Percentiles rank a stretch among this genome's conserved stretches.
Conservation (phyloP, 2,888 invertebrate genomes). For the Drosophila subquinaria region DNA sequence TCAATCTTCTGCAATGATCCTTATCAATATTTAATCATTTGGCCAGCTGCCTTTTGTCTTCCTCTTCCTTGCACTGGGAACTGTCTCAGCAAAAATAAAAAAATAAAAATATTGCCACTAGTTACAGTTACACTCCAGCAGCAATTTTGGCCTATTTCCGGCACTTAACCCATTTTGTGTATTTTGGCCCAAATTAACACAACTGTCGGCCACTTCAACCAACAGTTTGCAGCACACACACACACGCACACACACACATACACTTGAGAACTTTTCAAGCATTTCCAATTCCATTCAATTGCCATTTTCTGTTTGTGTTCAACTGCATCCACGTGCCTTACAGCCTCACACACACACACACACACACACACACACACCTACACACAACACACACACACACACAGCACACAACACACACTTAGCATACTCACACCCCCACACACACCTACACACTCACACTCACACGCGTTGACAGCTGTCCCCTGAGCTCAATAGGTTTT, state of each 20-base stretch:
- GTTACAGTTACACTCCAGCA: constrained; percentile 10
- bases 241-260: constrained; percentile 1
- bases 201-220: constrained; percentile 52
- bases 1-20: constrained; percentile 31
- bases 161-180: constrained; percentile 68
- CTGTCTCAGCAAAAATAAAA: not conserved
- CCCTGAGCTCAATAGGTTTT: constrained; percentile 26
- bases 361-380: constrained; percentile 16
- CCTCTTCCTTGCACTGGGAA: not conserved
- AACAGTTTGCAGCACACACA: not conserved
- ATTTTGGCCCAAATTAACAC: constrained; percentile 13
- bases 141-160: constrained; percentile 47
- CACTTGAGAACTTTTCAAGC: constrained; percentile 61
- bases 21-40: constrained; percentile 30
- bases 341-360: constrained; percentile 24
- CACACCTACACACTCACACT: not conserved
- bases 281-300: constrained; percentile 25
- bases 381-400: not conserved
- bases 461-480: constrained; percentile 65
- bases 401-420: constrained; percentile 8
- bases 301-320: constrained; percentile 38
- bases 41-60: constrained; percentile 39
- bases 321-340: constrained; percentile 46
- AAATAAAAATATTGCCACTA: not conserved
- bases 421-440: constrained; percentile 23